These are phyloP conservation scores for Sminthopsis crassicaudata DNA, from an alignment of 2,113 vertebrate genomes.

Conservation along the genomic window DNA sequence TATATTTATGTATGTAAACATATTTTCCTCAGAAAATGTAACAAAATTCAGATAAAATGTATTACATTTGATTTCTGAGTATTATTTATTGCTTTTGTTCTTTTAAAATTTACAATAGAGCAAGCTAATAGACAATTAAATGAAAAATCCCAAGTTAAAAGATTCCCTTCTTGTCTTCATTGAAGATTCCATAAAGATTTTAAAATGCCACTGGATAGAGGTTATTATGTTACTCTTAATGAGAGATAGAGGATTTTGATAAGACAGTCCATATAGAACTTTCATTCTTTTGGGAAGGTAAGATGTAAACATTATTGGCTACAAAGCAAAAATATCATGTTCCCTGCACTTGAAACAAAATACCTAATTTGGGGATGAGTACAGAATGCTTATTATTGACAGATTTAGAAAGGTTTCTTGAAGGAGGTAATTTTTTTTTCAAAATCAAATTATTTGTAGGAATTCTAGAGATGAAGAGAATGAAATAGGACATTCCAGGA, in stretches of 20 bases:
- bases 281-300: background rate
- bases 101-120: background rate
- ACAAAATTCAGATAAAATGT: background rate
- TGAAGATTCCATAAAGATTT: too few relatives aligned
- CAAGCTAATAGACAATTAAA: background rate
- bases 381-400: too few relatives aligned
- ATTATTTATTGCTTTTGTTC: background rate
- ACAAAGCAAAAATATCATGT: background rate
- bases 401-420: background rate
- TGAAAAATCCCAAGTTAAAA: background rate
- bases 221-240: background rate
- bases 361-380: background rate
- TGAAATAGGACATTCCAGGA: background rate
- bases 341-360: background rate
- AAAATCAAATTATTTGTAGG: background rate
- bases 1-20: too few relatives aligned
- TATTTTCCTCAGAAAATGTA: background rate
- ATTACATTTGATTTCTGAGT: background rate
- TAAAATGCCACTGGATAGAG: background rate
- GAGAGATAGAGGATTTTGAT: background rate
- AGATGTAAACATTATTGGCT: background rate
- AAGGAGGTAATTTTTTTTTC: background rate
- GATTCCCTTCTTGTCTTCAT: background rate
- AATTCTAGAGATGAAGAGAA: background rate
- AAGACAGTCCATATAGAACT: background rate